A percentile compares a stretch with the other conserved stretches of the same genome.
Conservation (phyloP, 2,797 vertebrate species). For the Arnoldichthys spilopterus region DNA sequence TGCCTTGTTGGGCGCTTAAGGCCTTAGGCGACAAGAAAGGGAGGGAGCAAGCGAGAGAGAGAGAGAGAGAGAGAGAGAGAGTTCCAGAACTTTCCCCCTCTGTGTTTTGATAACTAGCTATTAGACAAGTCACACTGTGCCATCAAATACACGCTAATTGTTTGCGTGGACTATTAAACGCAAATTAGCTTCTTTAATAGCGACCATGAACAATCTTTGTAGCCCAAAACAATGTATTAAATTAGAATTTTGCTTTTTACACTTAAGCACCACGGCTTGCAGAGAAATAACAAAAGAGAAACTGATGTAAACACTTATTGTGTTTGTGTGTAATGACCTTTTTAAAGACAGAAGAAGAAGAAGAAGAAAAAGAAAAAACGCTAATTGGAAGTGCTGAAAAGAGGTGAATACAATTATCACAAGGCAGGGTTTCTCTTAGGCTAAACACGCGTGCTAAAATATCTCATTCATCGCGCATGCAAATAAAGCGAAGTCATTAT, state of each 20-base stretch:
- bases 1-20: too few relatives aligned
- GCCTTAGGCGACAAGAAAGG: too few relatives aligned
- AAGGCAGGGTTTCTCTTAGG: conserved; percentile 70
- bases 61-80: not conserved
- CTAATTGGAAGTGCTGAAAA: conserved; percentile 70
- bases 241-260: conserved; percentile 53
- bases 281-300: conserved; percentile 65
- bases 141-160: conserved; percentile 52
- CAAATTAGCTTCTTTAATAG: conserved; percentile 55
- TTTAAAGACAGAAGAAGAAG: conserved; percentile 48
- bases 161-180: conserved; percentile 56
- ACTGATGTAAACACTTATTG: conserved; percentile 63
- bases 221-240: conserved; percentile 56
- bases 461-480: conserved; percentile 64
- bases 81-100: conserved; percentile 9
- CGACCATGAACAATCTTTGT: conserved; percentile 50
- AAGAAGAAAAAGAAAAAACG: not conserved
- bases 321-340: conserved; percentile 71
- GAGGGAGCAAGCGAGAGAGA: not conserved
- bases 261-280: conserved; percentile 36
- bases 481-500: conserved; percentile 66
- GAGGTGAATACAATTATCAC: conserved; percentile 72
- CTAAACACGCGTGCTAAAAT: conserved; percentile 68
- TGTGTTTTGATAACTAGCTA: conserved; percentile 17
- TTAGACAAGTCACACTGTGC: conserved; percentile 26